These are phyloP conservation scores for Geothlypis trichas DNA, from an alignment of 2,113 vertebrate species.

Conservation along the genomic window DNA sequence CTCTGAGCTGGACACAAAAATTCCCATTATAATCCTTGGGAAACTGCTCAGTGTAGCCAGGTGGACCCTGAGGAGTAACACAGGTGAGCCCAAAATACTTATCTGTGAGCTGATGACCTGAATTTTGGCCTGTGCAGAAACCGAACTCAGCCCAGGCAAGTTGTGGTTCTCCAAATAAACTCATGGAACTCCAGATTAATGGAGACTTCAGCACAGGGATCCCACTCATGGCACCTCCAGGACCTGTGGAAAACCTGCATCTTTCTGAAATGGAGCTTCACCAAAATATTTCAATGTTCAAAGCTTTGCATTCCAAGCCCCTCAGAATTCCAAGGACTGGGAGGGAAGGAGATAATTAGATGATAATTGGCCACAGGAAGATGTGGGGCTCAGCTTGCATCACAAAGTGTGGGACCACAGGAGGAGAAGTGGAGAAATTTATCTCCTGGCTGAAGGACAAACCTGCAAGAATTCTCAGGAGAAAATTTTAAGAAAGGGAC, in stretches of 20 bases:
- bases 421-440: accelerated
- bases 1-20: neutral
- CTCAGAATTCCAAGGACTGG: neutral
- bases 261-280: neutral
- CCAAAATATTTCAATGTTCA: neutral
- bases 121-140: neutral
- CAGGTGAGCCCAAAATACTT: neutral
- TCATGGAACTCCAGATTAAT: accelerated
- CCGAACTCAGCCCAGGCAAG: neutral
- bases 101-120: no score
- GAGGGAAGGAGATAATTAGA: neutral
- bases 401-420: neutral
- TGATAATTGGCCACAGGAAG: neutral
- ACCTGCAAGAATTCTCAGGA: neutral
- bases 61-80: neutral
- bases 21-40: neutral
- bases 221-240: no score
- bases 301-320: accelerated
- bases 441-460: neutral
- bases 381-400: neutral
- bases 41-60: neutral
- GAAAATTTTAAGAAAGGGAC: neutral
- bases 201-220: neutral
- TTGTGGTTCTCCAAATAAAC: neutral
- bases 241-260: neutral